Percentiles rank a stretch among this genome's conserved stretches.
These are phyloP conservation scores for Vidua chalybeata DNA, from an alignment of 2,113 vertebrate genomes.

Conservation along the genomic window DNA sequence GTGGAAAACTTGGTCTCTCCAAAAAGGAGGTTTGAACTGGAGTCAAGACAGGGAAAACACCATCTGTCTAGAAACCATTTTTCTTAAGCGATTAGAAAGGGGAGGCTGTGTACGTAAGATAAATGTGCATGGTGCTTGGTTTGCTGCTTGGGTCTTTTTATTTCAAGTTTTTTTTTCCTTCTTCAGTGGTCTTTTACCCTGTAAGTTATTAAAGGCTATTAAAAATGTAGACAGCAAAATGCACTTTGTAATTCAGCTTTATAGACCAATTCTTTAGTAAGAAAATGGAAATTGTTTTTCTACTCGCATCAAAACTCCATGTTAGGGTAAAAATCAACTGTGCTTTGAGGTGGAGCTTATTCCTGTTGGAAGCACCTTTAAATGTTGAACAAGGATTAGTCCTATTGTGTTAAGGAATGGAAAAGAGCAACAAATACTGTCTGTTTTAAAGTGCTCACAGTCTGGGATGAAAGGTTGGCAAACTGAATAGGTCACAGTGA, in stretches of 20 bases:
- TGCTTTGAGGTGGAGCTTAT: not conserved
- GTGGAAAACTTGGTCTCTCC: conserved; percentile 61
- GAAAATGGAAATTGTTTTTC: not conserved
- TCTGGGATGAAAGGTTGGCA: conserved; percentile 9
- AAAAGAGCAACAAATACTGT: conserved; percentile 19
- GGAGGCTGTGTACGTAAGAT: not conserved
- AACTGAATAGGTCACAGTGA: not conserved
- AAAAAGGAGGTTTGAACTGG: conserved; percentile 52
- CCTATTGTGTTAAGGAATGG: not conserved
- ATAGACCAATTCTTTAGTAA: not conserved
- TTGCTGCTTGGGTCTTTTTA: not conserved
- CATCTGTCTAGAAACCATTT: conserved; percentile 58
- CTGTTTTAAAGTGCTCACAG: conserved; percentile 3
- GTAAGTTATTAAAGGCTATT: not conserved
- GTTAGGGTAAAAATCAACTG: not conserved
- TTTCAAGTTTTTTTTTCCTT: not conserved
- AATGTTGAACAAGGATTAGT: conserved; percentile 6
- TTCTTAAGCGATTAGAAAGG: conserved; percentile 15
- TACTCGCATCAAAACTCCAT: not conserved
- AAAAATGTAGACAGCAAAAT: not conserved
- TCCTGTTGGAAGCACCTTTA: conserved; percentile 12
- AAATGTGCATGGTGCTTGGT: not conserved
- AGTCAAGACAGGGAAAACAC: conserved; percentile 64
- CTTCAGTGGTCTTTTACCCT: not conserved
- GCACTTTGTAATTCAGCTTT: not conserved